Conservation (phyloP, 2,113 vertebrate genomes). For the Corydoras maculifer region DNA sequence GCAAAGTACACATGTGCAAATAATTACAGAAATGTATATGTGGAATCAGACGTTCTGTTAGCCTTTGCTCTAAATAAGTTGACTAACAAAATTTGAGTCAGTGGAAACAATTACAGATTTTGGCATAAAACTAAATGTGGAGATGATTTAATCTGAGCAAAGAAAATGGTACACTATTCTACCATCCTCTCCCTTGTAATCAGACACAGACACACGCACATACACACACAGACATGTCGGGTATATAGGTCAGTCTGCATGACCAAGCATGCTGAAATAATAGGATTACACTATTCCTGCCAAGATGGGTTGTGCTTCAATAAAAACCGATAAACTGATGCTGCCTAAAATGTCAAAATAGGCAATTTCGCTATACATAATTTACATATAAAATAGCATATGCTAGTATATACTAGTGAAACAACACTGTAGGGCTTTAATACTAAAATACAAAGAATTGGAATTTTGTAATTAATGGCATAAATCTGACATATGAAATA, state of each 20-base stretch:
- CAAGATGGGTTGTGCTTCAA: conserved; percentile 38
- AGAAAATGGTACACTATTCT: background rate
- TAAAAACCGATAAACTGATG: background rate
- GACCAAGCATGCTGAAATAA: conserved; percentile 52
- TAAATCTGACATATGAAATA: no score
- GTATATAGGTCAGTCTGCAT: conserved; percentile 53
- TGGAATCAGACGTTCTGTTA: no score
- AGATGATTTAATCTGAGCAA: background rate
- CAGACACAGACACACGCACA: background rate
- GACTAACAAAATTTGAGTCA: no score
- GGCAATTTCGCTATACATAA: no score
- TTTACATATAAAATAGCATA: background rate
- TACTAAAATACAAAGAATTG: no score
- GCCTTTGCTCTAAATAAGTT: no score
- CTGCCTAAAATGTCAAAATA: no score
- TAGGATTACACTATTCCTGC: conserved; percentile 56
- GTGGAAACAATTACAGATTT: background rate
- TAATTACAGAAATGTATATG: no score
- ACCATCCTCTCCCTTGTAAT: conserved; percentile 14
- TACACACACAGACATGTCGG: background rate
- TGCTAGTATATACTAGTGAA: background rate
- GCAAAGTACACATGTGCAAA: no score
- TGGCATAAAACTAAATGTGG: background rate
- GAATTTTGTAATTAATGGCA: no score
- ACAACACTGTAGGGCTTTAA: no score